Conservation (phyloP, 1,140 invertebrate species). For the Goniozus legneri region DNA sequence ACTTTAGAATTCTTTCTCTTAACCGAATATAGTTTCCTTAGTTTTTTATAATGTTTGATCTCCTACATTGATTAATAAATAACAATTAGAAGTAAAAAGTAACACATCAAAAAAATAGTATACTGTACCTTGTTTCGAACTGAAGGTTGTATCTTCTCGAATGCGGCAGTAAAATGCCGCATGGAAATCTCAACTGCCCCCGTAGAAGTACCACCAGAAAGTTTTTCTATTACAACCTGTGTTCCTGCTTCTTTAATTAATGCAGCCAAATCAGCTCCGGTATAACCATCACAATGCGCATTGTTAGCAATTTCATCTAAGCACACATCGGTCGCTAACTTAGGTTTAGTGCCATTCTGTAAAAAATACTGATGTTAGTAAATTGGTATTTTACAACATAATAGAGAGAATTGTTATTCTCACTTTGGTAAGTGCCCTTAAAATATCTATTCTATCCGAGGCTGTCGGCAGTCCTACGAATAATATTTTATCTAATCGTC, state of each 20-base stretch:
- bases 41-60: neutral
- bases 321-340: slow-evolving; percentile 72
- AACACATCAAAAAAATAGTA: slow-evolving; percentile 7
- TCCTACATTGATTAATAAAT: neutral
- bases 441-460: slow-evolving; percentile 81
- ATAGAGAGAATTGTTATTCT: too few relatives aligned
- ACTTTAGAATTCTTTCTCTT: neutral
- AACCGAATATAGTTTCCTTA: neutral
- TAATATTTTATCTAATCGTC: slow-evolving; percentile 89
- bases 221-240: slow-evolving; percentile 68
- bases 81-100: slow-evolving; percentile 2
- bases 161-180: slow-evolving; percentile 62
- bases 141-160: slow-evolving; percentile 76
- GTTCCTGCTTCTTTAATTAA: slow-evolving; percentile 80
- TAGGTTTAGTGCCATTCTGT: slow-evolving; percentile 73
- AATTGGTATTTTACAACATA: too few relatives aligned
- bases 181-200: slow-evolving; percentile 45
- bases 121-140: slow-evolving; percentile 66
- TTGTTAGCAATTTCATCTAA: slow-evolving; percentile 67
- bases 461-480: slow-evolving; percentile 88
- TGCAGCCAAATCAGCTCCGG: slow-evolving; percentile 89
- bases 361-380: slow-evolving; percentile 13
- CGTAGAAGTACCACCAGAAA: slow-evolving; percentile 38
- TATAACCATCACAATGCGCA: slow-evolving; percentile 62
- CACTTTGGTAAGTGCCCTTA: slow-evolving; percentile 88